Percentiles rank a stretch among this genome's conserved stretches.
These are phyloP conservation scores for Toxotes chatareus DNA, from an alignment of 2,113 vertebrate genomes.

Conservation along the genomic window DNA sequence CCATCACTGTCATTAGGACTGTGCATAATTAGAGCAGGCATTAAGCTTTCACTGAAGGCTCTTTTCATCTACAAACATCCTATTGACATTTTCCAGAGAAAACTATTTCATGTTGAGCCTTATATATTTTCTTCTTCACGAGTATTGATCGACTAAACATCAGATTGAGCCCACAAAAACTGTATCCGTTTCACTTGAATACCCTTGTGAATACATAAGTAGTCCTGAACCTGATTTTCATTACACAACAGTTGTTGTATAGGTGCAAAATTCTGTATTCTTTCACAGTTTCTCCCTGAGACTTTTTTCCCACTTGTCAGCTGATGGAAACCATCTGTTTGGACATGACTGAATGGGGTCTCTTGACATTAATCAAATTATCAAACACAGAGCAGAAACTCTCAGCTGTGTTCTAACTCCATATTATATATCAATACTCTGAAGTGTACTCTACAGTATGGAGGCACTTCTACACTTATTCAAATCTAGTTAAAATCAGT, in stretches of 20 bases:
- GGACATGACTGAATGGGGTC: neutral
- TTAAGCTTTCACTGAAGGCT: neutral
- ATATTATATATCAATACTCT: neutral
- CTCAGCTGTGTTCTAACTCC: neutral
- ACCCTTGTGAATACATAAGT: neutral
- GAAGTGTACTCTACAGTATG: neutral
- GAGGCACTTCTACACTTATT: neutral
- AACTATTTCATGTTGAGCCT: conserved; percentile 16
- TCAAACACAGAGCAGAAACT: neutral
- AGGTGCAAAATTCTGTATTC: neutral
- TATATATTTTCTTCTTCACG: neutral
- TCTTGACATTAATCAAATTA: neutral
- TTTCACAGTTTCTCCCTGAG: neutral
- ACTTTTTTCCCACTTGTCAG: neutral
- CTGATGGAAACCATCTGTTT: neutral
- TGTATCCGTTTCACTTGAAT: neutral
- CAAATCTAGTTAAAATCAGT: neutral
- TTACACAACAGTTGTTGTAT: neutral
- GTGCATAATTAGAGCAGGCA: conserved; percentile 12
- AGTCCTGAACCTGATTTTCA: neutral
- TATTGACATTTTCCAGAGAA: conserved; percentile 15
- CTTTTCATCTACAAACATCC: neutral
- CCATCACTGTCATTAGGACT: neutral
- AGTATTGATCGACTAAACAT: neutral
- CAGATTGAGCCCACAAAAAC: neutral